Conservation (phyloP, 2,797 vertebrate genomes). For the Hippopotamyrus pictus region DNA sequence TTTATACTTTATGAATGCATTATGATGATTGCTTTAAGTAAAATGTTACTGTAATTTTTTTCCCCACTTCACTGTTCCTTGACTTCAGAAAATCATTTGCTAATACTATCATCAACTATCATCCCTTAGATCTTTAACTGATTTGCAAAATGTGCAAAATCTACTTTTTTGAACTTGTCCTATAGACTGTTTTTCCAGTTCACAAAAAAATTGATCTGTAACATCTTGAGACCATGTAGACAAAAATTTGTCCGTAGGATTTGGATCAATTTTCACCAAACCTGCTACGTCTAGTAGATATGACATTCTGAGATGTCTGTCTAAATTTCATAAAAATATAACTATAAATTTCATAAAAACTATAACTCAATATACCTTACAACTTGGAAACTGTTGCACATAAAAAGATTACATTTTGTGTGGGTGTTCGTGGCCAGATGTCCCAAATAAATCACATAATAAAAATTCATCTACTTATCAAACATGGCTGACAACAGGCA, state of each 20-base stretch:
- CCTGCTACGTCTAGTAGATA: neutral
- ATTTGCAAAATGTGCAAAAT: neutral
- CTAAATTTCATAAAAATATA: neutral
- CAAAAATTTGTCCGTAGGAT: neutral
- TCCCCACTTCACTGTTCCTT: neutral
- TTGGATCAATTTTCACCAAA: neutral
- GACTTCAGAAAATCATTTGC: neutral
- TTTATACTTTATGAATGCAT: neutral
- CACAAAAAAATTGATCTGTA: neutral
- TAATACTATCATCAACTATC: neutral
- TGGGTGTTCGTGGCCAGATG: no score
- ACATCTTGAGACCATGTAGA: neutral
- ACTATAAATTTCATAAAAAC: neutral
- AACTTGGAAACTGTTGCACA: no score
- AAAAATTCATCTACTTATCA: no score
- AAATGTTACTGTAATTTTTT: neutral
- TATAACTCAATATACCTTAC: no score
- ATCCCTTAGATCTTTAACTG: neutral
- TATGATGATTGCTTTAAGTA: neutral
- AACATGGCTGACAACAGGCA: no score
- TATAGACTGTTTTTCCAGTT: neutral
- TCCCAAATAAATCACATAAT: no score
- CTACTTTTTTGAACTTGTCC: neutral
- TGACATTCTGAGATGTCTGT: neutral
- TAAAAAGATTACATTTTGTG: no score